Conservation (phyloP, 2,797 vertebrate genomes). For the Atherinosoma microstoma region DNA sequence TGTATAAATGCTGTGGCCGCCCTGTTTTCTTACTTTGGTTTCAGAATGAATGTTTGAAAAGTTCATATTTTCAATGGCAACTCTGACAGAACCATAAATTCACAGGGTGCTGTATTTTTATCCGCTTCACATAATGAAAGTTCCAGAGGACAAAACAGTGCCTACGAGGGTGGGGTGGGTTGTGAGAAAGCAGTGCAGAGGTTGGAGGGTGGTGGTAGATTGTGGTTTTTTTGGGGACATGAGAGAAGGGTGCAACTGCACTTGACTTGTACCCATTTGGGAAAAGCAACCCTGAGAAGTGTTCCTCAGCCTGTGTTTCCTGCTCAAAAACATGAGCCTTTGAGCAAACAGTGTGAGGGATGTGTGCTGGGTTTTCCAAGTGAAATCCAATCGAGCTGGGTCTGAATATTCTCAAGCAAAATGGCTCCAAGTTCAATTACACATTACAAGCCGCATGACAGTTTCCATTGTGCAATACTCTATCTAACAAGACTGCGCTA, state of each 20-base stretch:
- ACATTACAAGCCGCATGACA: slow-evolving; percentile 81
- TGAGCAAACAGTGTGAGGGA: slow-evolving; percentile 60
- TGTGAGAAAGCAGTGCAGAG: slow-evolving; percentile 62
- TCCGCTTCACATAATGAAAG: slow-evolving; percentile 82
- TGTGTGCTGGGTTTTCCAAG: slow-evolving; percentile 64
- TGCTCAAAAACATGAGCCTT: slow-evolving; percentile 59
- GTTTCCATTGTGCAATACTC: slow-evolving; percentile 83
- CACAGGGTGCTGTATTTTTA: slow-evolving; percentile 84
- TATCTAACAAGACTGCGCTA: slow-evolving; percentile 74
- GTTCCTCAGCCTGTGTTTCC: slow-evolving; percentile 40
- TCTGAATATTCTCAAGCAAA: slow-evolving; percentile 79
- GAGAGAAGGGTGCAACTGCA: slow-evolving; percentile 76
- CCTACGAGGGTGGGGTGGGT: slow-evolving; percentile 62
- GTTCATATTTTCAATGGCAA: slow-evolving; percentile 85
- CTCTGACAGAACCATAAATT: slow-evolving; percentile 81
- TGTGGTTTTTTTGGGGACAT: slow-evolving; percentile 77
- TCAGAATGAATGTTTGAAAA: slow-evolving; percentile 78
- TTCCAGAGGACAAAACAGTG: slow-evolving; percentile 81
- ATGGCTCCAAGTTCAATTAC: slow-evolving; percentile 82
- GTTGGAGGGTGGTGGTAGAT: slow-evolving; percentile 61
- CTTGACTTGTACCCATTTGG: slow-evolving; percentile 75
- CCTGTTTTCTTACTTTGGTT: slow-evolving; percentile 86
- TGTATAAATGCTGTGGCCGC: slow-evolving; percentile 82
- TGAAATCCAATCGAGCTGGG: slow-evolving; percentile 77
- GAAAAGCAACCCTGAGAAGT: slow-evolving; percentile 69